A percentile compares a stretch with the other conserved stretches of the same genome.
These are phyloP conservation scores for Malurus elegans DNA, from an alignment of 2,113 vertebrate species.

Conservation along the genomic window DNA sequence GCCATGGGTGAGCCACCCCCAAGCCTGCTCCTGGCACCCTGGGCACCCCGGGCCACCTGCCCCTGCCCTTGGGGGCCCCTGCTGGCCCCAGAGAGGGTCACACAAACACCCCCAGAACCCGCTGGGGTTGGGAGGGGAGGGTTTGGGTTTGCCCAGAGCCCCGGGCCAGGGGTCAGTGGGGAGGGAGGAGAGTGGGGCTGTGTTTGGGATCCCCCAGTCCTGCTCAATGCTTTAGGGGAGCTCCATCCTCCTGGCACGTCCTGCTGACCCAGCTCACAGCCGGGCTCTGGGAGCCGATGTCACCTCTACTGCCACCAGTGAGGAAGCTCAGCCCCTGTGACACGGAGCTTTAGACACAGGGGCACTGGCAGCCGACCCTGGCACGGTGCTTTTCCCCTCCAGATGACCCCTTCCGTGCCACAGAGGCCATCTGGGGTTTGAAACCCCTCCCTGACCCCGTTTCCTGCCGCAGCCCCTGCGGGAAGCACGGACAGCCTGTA, in stretches of 20 bases:
- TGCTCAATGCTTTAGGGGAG: rapidly evolving
- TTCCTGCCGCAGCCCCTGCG: background rate
- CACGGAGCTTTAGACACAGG: rapidly evolving
- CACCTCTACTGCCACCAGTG: background rate
- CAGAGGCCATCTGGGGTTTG: background rate
- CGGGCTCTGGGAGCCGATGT: rapidly evolving
- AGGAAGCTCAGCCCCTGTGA: rapidly evolving
- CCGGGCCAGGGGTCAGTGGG: rapidly evolving
- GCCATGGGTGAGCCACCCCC: background rate
- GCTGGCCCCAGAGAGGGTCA: background rate
- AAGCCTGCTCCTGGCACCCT: too few species aligned
- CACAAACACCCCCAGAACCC: background rate
- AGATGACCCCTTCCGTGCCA: background rate
- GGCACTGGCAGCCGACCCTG: background rate
- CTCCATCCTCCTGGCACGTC: rapidly evolving
- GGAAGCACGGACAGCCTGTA: background rate
- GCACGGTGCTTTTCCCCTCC: rapidly evolving
- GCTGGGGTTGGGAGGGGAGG: rapidly evolving
- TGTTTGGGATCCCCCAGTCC: background rate
- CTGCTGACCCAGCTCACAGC: background rate
- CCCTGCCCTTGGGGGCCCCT: too few species aligned
- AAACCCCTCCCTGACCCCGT: rapidly evolving
- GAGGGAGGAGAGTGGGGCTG: background rate
- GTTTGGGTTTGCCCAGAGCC: background rate
- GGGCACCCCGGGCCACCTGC: too few species aligned